These are phyloP conservation scores for Ceryle rudis DNA, from an alignment of 2,797 vertebrate species.

Conservation along the genomic window DNA sequence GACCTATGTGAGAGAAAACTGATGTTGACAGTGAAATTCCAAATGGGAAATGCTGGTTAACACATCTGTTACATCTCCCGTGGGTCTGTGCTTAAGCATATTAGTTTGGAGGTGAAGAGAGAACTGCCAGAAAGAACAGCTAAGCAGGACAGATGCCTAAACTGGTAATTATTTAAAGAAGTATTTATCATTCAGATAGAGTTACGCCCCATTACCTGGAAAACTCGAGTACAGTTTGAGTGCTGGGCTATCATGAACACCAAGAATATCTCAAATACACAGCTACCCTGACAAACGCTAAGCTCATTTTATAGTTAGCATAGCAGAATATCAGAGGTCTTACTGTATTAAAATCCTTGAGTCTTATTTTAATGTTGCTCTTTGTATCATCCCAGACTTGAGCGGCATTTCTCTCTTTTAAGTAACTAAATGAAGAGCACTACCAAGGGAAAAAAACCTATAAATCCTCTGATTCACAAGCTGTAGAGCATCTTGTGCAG, in stretches of 20 bases:
- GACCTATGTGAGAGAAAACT: background rate
- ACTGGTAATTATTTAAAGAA: background rate
- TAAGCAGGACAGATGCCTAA: background rate
- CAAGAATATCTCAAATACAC: background rate
- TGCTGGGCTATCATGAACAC: background rate
- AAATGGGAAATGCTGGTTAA: background rate
- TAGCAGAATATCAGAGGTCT: background rate
- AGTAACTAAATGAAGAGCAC: background rate
- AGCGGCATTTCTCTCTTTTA: background rate
- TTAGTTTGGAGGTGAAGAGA: background rate
- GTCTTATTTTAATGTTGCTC: background rate
- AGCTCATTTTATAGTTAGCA: background rate
- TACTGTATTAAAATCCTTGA: background rate
- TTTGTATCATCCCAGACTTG: background rate
- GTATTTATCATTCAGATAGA: background rate
- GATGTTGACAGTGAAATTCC: background rate
- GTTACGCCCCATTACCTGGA: background rate
- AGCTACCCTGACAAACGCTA: background rate
- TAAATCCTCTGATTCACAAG: background rate
- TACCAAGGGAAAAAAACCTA: background rate
- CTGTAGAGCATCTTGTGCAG: background rate
- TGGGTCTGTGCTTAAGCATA: rapidly evolving
- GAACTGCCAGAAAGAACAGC: background rate
- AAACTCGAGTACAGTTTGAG: background rate
- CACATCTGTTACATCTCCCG: background rate